Base-by-base conservation (phyloP, 2,113 vertebrate species). In the Neogobius melanostomus region DNA sequence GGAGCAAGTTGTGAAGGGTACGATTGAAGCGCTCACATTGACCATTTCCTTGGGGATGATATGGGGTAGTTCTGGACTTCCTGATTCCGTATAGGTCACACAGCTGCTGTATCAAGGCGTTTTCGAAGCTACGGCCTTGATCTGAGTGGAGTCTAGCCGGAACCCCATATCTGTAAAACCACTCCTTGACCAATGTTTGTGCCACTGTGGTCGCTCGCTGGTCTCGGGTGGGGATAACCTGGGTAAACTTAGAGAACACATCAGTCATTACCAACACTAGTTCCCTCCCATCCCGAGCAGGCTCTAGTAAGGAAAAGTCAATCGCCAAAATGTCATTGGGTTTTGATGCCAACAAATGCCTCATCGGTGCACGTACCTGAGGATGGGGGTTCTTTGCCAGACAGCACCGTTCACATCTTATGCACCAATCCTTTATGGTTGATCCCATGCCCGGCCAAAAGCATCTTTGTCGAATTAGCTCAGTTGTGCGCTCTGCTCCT, bases 21-120 rank as follows among this genome's bases (percentile, higher is more conserved):
- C 45, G 46, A 2, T 65, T 76, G 44, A 70, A 71, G 4, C 68
- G 7, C 17, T 70, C 73, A 56, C 73, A 76, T 17, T 76, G 74
- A n/a, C 52, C 74, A n/a, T n/a, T n/a, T n/a, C n/a, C n/a, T n/a
- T n/a, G n/a, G n/a, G n/a, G n/a, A n/a, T n/a, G n/a, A n/a, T 65
- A 71, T 28, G 47, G 54, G 3, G 75, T 71, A 4, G 68, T 77
- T 11, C 51, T 2, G 5, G n/a, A 49, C 48, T 77, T 77, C 36
- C 66, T 28, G 4, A 76, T 43, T 0, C 54, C 56, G 15, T 77
- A 67, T 42, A 71, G 9, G 8, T 52, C 7, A n/a, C 71, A 73
- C 4, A 72, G 15, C 8, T 69, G 65, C 2, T 45, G 21, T 36
- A 79, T 17, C 0, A 79, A n/a, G 8, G 8, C 0, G 7, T n/a